These are phyloP conservation scores for Mythimna impura DNA, from an alignment of 2,888 invertebrate species.

Conservation along the genomic window DNA sequence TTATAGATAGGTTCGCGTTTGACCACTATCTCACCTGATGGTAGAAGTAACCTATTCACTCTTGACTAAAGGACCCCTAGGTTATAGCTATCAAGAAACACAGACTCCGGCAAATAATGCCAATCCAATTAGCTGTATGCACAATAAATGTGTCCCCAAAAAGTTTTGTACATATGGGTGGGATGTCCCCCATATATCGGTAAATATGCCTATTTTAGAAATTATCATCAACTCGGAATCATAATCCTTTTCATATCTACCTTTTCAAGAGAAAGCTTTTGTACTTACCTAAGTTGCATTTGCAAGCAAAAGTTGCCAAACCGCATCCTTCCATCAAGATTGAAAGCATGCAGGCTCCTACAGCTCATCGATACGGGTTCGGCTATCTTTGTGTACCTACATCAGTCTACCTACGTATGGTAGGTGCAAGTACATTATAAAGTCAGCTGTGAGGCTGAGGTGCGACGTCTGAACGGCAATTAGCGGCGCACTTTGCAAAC, in stretches of 20 bases:
- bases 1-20: too few species aligned
- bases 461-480: conserved; percentile 82
- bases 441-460: conserved; percentile 80
- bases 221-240: background rate
- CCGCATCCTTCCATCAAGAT: conserved; percentile 30
- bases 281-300: background rate
- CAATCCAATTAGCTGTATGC: too few species aligned
- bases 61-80: too few species aligned
- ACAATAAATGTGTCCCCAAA: too few species aligned
- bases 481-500: conserved; percentile 86
- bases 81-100: too few species aligned
- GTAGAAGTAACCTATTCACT: too few species aligned
- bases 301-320: conserved; percentile 16
- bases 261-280: background rate
- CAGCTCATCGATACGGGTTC: conserved; percentile 17
- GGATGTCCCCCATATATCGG: too few species aligned
- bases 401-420: conserved; percentile 18
- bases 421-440: conserved; percentile 64
- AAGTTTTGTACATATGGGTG: too few species aligned
- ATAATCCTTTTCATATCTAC: background rate
- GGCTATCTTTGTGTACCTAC: conserved; percentile 27
- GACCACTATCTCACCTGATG: too few species aligned
- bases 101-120: too few species aligned
- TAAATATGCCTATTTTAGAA: too few species aligned
- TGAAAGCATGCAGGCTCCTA: conserved; percentile 18